Conservation (phyloP, 2,888 invertebrate genomes). For the Zeuzera pyrina region DNA sequence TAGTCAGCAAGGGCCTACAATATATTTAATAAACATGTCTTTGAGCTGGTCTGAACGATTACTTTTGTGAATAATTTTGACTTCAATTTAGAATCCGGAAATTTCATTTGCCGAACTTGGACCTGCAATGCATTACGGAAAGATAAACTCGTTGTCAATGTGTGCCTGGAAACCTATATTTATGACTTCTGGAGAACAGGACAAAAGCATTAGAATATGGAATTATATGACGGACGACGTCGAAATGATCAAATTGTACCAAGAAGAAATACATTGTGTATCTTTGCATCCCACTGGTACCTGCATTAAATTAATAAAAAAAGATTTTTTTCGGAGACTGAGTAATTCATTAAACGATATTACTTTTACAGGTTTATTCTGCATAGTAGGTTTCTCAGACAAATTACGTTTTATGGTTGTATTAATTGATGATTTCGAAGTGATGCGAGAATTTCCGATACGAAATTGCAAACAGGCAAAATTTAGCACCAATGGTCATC, state of each 20-base stretch:
- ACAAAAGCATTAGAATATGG: constrained; percentile 92
- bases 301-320: neutral
- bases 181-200: constrained; percentile 84
- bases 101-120: constrained; percentile 79
- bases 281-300: constrained; percentile 78
- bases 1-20: no score
- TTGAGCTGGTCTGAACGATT: constrained; percentile 3
- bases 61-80: constrained; percentile 6
- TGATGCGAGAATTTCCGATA: constrained; percentile 79
- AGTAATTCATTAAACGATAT: constrained; percentile 25
- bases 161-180: constrained; percentile 94
- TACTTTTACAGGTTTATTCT: constrained; percentile 84
- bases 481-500: constrained; percentile 90
- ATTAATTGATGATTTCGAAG: constrained; percentile 88
- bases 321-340: no score
- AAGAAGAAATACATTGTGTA: constrained; percentile 85
- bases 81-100: constrained; percentile 60
- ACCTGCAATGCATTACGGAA: constrained; percentile 84
- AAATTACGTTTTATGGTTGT: constrained; percentile 91
- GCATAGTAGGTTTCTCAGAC: constrained; percentile 92
- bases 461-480: constrained; percentile 83
- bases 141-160: constrained; percentile 84
- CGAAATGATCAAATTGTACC: constrained; percentile 85
- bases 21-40: no score
- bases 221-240: constrained; percentile 89